These are phyloP conservation scores for human DNA, from an alignment of 2,113 vertebrate species.

Conservation along the genomic window GRCh38 chr1:4164001-4164500, in stretches of 20 bases:
- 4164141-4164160: fast-evolving
- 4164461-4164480: not conserved
- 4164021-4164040: not conserved
- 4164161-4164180: not conserved
- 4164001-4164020: too few relatives aligned
- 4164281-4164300: not conserved
- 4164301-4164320: not conserved
- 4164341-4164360: too few relatives aligned
- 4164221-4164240: fast-evolving
- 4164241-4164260: not conserved
- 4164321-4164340: not conserved
- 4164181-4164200: not conserved
- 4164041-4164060: not conserved
- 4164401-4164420: fast-evolving
- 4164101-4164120: fast-evolving
- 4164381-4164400: not conserved
- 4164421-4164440: fast-evolving
- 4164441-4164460: fast-evolving
- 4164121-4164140: fast-evolving
- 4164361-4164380: fast-evolving
- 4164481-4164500: not conserved
- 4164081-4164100: too few relatives aligned
- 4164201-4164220: not conserved
- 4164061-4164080: too few relatives aligned
- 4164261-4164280: fast-evolving